Evolutionary conservation across 2,888 invertebrate genomes (phyloP), one percentile per base, ranked within the genome.

Genomic region (Dioctria rufipes): DNA sequence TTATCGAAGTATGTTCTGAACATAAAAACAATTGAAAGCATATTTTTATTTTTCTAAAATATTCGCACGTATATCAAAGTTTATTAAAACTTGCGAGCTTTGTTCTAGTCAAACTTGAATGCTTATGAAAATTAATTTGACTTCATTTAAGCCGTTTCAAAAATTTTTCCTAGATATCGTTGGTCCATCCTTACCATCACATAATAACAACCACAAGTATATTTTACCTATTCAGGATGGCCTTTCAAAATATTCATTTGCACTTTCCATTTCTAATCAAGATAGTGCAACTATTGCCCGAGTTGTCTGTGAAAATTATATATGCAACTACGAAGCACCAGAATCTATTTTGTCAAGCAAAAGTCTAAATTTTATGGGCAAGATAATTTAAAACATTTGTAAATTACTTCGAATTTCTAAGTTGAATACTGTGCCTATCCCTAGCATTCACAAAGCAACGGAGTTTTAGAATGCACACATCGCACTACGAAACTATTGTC

Each of bases 401-500:
- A 54, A 54, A n/a, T n/a, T 54, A 11, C 11, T 54, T 4, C 6
- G 11, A 54, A 54, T 54, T n/a, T 6, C 54, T 54, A 54, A 54
- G n/a, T n/a, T 54, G n/a, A 54, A 54, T n/a, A 2, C 2, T 5
- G 54, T 11, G 54, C 54, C 11, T 54, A 25, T 25, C 1, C 25
- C 25, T 2, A 54, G 11, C 5, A 65, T 40, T 40, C 65, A 3
- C 65, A 65, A 40, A 40, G 42, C 8, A 65, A 65, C 40, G 65
- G 65, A 5, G 65, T 42, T 3, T 37, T 65, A 5, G 65, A 65
- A 37, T 11, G 65, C 9, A 40, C 65, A 39, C 65, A 42, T 40
- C 40, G 65, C n/a, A 40, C 40, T 65, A 4, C 40, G 65, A 65
- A 65, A 40, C 43, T 65, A 40, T 65, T 40, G 25, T 9, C 65